Evolutionary conservation across 2,113 vertebrate genomes (phyloP).

Genomic region (Tupaia tana): DNA sequence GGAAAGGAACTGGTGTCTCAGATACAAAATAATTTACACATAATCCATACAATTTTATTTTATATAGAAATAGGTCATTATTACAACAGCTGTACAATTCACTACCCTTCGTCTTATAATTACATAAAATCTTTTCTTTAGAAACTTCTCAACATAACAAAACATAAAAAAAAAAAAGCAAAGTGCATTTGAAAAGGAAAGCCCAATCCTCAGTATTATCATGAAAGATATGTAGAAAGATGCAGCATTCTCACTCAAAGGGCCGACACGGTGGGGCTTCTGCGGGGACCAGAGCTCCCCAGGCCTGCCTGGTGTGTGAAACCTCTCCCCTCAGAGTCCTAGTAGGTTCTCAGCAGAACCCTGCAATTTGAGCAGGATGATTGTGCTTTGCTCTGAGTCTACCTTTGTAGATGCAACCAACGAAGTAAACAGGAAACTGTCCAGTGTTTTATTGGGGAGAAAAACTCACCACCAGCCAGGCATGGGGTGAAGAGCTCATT

Average conservation of each 20-base stretch:
- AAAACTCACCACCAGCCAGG: background rate
- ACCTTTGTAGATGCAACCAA: conserved; percentile 69
- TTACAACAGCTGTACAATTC: conserved; percentile 91
- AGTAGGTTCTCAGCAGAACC: conserved; percentile 11
- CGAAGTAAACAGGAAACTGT: conserved; percentile 76
- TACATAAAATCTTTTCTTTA: conserved; percentile 91
- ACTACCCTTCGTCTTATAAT: conserved; percentile 88
- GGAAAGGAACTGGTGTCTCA: conserved; percentile 88
- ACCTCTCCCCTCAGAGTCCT: conserved; percentile 44
- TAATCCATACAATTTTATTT: conserved; percentile 90
- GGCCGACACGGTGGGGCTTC: conserved; percentile 80
- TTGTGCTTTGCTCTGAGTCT: conserved; percentile 81
- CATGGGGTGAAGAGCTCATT: conserved; percentile 73
- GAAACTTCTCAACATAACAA: conserved; percentile 89
- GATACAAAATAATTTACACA: conserved; percentile 91
- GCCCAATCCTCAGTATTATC: conserved; percentile 83
- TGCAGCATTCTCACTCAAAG: conserved; percentile 82
- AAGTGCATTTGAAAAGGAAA: conserved; percentile 90
- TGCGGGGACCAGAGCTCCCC: conserved; percentile 59
- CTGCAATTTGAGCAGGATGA: conserved; percentile 57
- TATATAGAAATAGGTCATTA: conserved; percentile 92
- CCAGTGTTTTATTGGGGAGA: conserved; percentile 76
- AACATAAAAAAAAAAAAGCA: conserved; percentile 90
- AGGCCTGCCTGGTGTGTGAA: conserved; percentile 52
- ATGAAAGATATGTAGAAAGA: conserved; percentile 84